Evolutionary conservation across 2,113 vertebrate genomes (phyloP), one percentile per base, ranked within the genome.

Genomic region (Saguinus imperator): DNA sequence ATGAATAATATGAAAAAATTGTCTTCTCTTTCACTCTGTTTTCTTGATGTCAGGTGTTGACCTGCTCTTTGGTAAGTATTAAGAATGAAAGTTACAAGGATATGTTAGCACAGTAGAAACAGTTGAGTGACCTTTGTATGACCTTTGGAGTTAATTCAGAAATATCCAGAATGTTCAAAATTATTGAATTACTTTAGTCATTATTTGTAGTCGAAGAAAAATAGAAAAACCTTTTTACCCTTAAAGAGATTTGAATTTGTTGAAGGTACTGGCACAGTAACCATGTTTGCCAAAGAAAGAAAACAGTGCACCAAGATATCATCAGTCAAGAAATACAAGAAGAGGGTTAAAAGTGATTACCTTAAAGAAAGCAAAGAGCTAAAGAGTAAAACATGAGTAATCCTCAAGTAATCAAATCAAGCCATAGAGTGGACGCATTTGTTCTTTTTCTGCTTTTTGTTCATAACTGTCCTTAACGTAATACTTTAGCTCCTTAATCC

Each of bases 11-110:
- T 11, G 52, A 17, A 37, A 76, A 85, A 18, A 23, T 52, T 4
- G 21, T 72, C 86, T 37, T 3, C 35, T 68, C 20, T 66, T 81
- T 84, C 7, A 45, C 32, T 43, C 2, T 87, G 20, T 27, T 55
- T 70, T 85, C 61, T 85, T 93, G 16, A n/a, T 40, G 45, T 35
- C 45, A 91, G 57, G 14, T 83, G 3, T n/a, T 68, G n/a, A 37
- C 8, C 7, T 68, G 4, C 37, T 81, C 29, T 88, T 93, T 64
- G 52, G 17, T 50, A 29, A 94, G 20, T 75, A 64, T 10, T 87
- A 91, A 57, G 20, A 93, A 92, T 94, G 64, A 89, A 58, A 83
- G 90, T 91, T 32, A 76, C 43, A 83, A 35, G 16, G 43, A 64
- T 6, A 18, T 66, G 29, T 16, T 72, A 97, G 45, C n/a, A 76